Percentiles rank a stretch among this genome's conserved stretches.
phyloP scores from a whole-genome alignment of 2,113 vertebrate species.

The Colaptes auratus region DNA sequence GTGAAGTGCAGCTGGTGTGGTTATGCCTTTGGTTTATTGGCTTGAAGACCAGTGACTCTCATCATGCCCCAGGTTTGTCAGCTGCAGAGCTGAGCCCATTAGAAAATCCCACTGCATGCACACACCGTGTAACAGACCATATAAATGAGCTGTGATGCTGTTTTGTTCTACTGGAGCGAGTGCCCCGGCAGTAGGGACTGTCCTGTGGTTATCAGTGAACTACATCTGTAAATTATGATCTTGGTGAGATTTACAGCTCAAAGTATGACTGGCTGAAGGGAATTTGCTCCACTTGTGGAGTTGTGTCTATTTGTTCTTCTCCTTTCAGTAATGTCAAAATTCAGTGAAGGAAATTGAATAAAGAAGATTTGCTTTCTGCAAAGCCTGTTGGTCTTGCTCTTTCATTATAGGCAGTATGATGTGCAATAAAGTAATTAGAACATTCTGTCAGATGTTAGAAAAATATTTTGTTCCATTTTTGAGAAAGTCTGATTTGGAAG shows the following conservation, averaged over 20 bases:
- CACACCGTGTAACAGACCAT: rapidly evolving
- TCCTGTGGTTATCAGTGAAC: not conserved
- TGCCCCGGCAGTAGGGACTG: not conserved
- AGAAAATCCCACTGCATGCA: not conserved
- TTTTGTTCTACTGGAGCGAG: not conserved
- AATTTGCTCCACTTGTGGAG: not conserved
- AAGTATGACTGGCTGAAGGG: not conserved
- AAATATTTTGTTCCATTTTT: not conserved
- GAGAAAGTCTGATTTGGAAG: not conserved
- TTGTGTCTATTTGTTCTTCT: not conserved
- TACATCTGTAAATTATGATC: not conserved
- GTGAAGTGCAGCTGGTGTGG: not conserved
- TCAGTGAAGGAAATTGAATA: not conserved
- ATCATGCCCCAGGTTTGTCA: not conserved
- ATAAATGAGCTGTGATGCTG: not conserved
- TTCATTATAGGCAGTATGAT: not conserved
- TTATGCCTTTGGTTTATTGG: not conserved
- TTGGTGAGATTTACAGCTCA: not conserved
- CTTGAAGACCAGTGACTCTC: not conserved
- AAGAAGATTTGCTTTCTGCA: not conserved
- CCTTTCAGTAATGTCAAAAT: not conserved
- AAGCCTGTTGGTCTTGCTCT: not conserved
- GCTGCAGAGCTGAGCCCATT: not conserved
- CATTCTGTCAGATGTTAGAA: not conserved
- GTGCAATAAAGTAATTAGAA: not conserved